Base-by-base conservation (phyloP, 1,140 invertebrate species). In the Pemphigus obesinymphae region DNA sequence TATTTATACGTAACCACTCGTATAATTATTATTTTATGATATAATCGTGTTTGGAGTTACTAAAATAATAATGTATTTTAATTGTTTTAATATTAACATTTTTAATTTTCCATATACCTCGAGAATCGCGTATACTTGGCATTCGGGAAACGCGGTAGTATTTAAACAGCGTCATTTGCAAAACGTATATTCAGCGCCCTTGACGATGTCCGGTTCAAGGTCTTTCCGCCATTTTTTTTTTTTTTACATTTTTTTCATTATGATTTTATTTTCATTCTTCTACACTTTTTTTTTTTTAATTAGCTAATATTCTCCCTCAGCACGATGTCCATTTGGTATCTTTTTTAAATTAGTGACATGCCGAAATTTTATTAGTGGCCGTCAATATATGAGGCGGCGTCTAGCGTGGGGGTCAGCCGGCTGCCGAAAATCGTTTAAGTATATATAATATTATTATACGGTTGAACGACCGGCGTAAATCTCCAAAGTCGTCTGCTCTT, bases 131-230 rank as follows among this genome's bases (percentile, higher is more conserved):
- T 43, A 68, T 43, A 26, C 68, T 78, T 40, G 75, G 53, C 50
- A 58, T 75, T 75, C 72, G 45, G 72, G 45, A 53, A 75, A 75
- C 72, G 72, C 31, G 26, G 5, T 78, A 80, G 55, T 63, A 63
- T 63, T 63, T 45, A 61, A 80, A 61, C 76, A 80, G 55, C 76
- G 76, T 45, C 76, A 45, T 80, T 80, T 80, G 37, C 31, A 43
- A 80, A 63, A 63, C 53, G n/a, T 63, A 76, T 55, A 58, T 61
- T 61, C 55, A 31, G 37, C 76, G 76, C 76, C 76, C 76, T 80
- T 80, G 76, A 80, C 76, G 55, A 45, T 63, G 76, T 80, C 76
- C 76, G 76, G 76, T 80, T 80, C 76, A 80, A 80, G 76, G 76
- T 80, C 55, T 63, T 58, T 29, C 23, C 76, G 55, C 76, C 76